Percentiles rank a stretch among this genome's conserved stretches.
Conservation (phyloP, 2,113 vertebrate genomes). For the Hypocryptadius cinnamomeus region DNA sequence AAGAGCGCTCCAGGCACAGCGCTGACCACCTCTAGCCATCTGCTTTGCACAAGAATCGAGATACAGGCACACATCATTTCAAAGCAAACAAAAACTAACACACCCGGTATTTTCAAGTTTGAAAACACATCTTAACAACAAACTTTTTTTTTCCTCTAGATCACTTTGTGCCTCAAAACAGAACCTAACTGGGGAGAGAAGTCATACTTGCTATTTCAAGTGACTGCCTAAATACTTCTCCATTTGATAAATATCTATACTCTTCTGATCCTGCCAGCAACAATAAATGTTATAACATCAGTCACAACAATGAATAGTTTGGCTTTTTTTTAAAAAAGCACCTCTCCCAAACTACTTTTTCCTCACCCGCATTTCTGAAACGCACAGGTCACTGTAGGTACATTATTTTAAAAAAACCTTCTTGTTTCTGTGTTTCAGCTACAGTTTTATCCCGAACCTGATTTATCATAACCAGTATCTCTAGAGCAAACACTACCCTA, state of each 20-base stretch:
- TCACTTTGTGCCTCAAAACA: neutral
- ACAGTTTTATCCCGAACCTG: neutral
- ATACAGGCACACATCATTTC: neutral
- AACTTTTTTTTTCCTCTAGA: neutral
- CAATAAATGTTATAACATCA: neutral
- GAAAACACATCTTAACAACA: neutral
- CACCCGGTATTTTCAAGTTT: neutral
- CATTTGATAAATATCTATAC: neutral
- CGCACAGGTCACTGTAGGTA: neutral
- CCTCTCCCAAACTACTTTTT: neutral
- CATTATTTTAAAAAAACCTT: neutral
- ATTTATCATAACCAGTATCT: neutral
- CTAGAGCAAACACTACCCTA: neutral
- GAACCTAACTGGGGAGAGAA: neutral
- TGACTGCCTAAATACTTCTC: neutral
- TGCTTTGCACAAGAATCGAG: neutral
- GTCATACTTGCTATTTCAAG: neutral
- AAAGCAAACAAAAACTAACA: neutral
- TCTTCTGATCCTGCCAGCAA: neutral
- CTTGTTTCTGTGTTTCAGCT: neutral
- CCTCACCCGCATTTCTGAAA: neutral
- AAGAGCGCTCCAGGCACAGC: neutral
- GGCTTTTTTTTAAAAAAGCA: neutral
- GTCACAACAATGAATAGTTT: neutral
- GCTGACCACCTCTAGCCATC: neutral